A percentile compares a stretch with the other conserved stretches of the same genome.
Conservation (phyloP, 2,888 invertebrate species). For the Eristalis intricaria region DNA sequence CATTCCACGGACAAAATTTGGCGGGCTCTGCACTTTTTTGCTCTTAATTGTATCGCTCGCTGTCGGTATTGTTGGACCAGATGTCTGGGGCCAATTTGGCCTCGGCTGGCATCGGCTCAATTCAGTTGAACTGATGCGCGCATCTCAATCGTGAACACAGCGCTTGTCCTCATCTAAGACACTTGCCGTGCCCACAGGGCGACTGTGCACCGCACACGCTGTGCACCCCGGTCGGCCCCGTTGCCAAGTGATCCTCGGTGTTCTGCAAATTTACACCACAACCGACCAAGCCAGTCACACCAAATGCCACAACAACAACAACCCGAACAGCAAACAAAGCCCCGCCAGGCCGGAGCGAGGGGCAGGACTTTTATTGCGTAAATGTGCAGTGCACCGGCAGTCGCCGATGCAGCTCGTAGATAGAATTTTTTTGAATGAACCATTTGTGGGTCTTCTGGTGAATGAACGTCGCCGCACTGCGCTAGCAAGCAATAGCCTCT, state of each 20-base stretch:
- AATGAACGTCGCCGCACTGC: constrained; percentile 58
- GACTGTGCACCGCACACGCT: background rate
- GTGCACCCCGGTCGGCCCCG: background rate
- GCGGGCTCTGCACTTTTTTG: constrained; percentile 39
- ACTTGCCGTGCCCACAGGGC: constrained; percentile 23
- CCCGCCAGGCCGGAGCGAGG: background rate
- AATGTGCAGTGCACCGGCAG: constrained; percentile 54
- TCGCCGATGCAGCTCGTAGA: constrained; percentile 36
- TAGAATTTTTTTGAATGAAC: constrained; percentile 65
- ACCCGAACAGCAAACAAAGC: constrained; percentile 10
- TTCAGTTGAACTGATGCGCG: constrained; percentile 70
- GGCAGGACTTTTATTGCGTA: constrained; percentile 40
- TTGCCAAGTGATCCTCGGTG: constrained; percentile 30
- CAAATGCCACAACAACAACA: constrained; percentile 42
- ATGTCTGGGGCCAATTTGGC: constrained; percentile 71
- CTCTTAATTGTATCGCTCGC: constrained; percentile 28
- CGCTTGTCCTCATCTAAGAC: constrained; percentile 48
- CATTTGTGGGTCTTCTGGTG: constrained; percentile 69
- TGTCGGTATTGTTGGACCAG: constrained; percentile 68
- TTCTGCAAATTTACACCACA: constrained; percentile 22
- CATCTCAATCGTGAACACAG: constrained; percentile 62
- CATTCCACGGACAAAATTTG: constrained; percentile 64
- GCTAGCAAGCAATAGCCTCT: background rate
- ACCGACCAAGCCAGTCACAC: constrained; percentile 18
- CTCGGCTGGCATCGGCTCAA: constrained; percentile 70